Evolutionary conservation across 2,888 invertebrate genomes (phyloP), one percentile per base, ranked within the genome.

Genomic region (Isoperla grammatica): DNA sequence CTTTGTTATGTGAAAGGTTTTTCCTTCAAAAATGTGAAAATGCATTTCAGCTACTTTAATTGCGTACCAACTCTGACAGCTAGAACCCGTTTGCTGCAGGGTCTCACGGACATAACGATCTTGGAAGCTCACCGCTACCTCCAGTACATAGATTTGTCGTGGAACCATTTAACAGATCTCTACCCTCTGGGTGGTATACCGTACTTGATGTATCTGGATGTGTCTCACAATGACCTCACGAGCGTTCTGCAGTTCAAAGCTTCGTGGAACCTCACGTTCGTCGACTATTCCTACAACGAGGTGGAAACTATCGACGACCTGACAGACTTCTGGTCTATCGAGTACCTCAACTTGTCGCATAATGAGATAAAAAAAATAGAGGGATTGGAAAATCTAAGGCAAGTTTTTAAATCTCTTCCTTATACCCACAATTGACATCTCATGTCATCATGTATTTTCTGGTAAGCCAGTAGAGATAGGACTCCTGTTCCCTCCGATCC

Each of bases 221-320:
- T 80, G 3, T 77, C 80, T 11, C 77, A 75, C 67, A 85, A 85
- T 69, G 72, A 75, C 61, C 72, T 85, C 11, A 71, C 68, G 58
- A 71, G 74, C 2, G 74, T 82, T 29, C 68, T 83, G 65, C 76
- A 80, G 68, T 84, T 84, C 67, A 75, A 75, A 40, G 75, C 81
- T 40, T 83, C 83, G 61, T 81, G 80, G 78, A 82, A 81, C 68
- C 73, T 85, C 62, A 81, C 82, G 8, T 79, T 79, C 68, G 82
- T 83, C 1, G 78, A 83, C 73, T 80, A 82, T 62, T 80, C 80
- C 49, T 75, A 76, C 68, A 85, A 85, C 71, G 73, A 75, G 1
- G 76, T 85, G 43, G 74, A 72, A 57, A 68, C 68, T 56, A 81
- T 85, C 62, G 73, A 73, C 46, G 80, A 84, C 70, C 70, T 85